These are phyloP conservation scores for Rallus limicola DNA, from an alignment of 2,113 vertebrate genomes.

Conservation along the genomic window DNA sequence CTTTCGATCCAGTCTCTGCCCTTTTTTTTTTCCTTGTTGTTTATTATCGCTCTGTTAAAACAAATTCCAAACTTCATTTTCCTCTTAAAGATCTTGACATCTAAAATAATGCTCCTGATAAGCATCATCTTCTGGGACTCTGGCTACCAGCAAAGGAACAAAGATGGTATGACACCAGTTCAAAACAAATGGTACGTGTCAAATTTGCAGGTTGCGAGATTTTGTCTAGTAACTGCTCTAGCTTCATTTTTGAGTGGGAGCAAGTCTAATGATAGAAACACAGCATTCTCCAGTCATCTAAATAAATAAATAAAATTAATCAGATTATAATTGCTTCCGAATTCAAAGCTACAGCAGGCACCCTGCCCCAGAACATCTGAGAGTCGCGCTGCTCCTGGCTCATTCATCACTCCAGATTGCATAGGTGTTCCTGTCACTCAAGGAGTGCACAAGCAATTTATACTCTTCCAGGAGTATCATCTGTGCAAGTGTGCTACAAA, in stretches of 20 bases:
- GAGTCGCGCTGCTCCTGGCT: slow-evolving; percentile 31
- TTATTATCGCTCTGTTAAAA: neutral
- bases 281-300: slow-evolving; percentile 32
- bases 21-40: neutral
- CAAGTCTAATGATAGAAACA: slow-evolving; percentile 36
- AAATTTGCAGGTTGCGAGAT: slow-evolving; percentile 43
- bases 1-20: neutral
- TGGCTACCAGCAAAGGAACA: slow-evolving; percentile 27
- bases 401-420: slow-evolving; percentile 60
- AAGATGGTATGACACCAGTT: neutral
- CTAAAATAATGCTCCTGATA: slow-evolving; percentile 10
- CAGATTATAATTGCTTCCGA: slow-evolving; percentile 51
- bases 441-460: slow-evolving; percentile 35
- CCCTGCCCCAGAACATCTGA: slow-evolving; percentile 24
- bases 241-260: slow-evolving; percentile 43
- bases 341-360: slow-evolving; percentile 37
- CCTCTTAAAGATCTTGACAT: slow-evolving; percentile 31
- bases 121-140: neutral
- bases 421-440: slow-evolving; percentile 66
- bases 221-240: slow-evolving; percentile 40
- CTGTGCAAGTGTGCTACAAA: slow-evolving; percentile 4
- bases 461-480: slow-evolving; percentile 42
- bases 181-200: slow-evolving; percentile 58
- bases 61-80: slow-evolving; percentile 44
- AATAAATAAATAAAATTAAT: slow-evolving; percentile 63